Evolutionary conservation across 2,888 invertebrate species (phyloP).

Genomic region (Drosophila borealis): DNA sequence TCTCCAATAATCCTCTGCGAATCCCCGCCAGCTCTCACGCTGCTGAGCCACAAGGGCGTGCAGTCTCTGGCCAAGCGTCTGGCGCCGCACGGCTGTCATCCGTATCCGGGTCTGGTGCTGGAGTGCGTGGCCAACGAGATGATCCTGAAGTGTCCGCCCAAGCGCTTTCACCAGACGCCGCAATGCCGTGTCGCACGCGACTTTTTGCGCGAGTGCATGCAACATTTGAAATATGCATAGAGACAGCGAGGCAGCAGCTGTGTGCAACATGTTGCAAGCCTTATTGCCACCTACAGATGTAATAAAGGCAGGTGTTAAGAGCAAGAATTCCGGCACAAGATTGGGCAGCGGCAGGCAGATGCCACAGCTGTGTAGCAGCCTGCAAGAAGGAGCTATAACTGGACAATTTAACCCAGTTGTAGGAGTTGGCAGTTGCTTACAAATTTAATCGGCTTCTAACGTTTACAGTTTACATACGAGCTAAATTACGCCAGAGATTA

Average conservation of each 20-base stretch:
- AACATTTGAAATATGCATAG: conserved; percentile 39
- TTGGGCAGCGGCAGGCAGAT: too few species aligned
- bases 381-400: too few species aligned
- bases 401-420: too few species aligned
- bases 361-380: too few species aligned
- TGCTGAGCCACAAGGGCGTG: conserved; percentile 49
- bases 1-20: too few species aligned
- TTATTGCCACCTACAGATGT: conserved; percentile 5
- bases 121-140: conserved; percentile 75
- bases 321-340: background rate
- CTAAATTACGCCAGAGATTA: conserved; percentile 36
- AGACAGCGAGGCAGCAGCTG: background rate
- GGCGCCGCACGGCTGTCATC: conserved; percentile 52
- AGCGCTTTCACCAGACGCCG: conserved; percentile 50
- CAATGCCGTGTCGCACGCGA: conserved; percentile 59
- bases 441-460: conserved; percentile 43
- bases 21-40: conserved; percentile 44
- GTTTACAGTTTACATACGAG: conserved; percentile 16
- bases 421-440: conserved; percentile 34
- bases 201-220: conserved; percentile 59
- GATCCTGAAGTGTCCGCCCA: conserved; percentile 68
- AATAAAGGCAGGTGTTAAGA: conserved; percentile 24
- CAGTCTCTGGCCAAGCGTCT: conserved; percentile 50
- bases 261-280: conserved; percentile 7
- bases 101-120: conserved; percentile 71